A percentile compares a stretch with the other conserved stretches of the same genome.
Conservation (phyloP, 1,140 invertebrate species). For the Drosophila busckii region DNA sequence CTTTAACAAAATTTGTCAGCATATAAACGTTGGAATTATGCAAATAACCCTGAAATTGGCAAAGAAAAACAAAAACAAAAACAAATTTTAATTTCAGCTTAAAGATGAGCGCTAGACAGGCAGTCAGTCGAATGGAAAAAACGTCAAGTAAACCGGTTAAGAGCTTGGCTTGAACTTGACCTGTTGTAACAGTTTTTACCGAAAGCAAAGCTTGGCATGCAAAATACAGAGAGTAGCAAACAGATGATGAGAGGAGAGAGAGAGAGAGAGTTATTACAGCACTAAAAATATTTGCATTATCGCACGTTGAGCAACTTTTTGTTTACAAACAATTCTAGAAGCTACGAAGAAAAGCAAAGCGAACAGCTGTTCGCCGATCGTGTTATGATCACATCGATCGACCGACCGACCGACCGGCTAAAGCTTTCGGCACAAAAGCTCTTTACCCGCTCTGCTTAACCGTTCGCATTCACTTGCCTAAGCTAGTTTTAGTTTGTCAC, state of each 20-base stretch:
- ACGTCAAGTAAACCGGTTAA: constrained; percentile 21
- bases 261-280: too few relatives aligned
- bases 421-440: constrained; percentile 21
- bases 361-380: constrained; percentile 18
- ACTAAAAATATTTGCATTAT: too few relatives aligned
- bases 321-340: constrained; percentile 43
- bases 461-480: constrained; percentile 21
- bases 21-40: constrained; percentile 17
- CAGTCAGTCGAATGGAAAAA: neutral
- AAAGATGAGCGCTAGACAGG: too few relatives aligned
- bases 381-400: constrained; percentile 9
- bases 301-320: constrained; percentile 24
- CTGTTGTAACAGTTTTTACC: constrained; percentile 7
- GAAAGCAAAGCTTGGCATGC: neutral
- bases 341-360: constrained; percentile 15
- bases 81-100: constrained; percentile 7
- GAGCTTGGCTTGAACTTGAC: constrained; percentile 42
- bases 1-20: neutral
- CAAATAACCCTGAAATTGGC: constrained; percentile 32
- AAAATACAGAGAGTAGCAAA: neutral
- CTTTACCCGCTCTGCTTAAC: constrained; percentile 4
- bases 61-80: constrained; percentile 14
- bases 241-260: too few relatives aligned
- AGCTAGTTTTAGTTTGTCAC: constrained; percentile 54
- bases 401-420: constrained; percentile 10